Evolutionary conservation across 92 coral and sea anemone genomes (phyloP).

Genomic region (Isaurus tuberculatus): DNA sequence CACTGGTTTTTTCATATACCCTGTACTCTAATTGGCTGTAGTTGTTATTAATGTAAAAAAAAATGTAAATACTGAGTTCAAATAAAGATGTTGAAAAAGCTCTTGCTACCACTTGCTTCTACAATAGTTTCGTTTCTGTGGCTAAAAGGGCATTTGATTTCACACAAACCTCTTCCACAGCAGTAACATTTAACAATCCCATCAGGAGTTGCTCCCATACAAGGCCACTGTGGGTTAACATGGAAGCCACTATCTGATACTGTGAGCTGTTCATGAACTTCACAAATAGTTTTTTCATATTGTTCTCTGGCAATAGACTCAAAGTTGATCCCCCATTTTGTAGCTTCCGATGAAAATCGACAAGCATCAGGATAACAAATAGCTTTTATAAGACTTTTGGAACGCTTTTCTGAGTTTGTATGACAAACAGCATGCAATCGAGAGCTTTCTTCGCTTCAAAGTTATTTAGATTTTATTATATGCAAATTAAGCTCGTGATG

Average conservation of each 20-base stretch:
- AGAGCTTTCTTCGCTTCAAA: too few species aligned
- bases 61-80: too few species aligned
- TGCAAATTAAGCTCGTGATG: too few species aligned
- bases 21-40: too few species aligned
- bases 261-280: conserved; percentile 23
- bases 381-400: conserved; percentile 37
- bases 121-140: not conserved
- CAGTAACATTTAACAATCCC: conserved; percentile 37
- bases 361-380: conserved; percentile 35
- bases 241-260: conserved; percentile 40
- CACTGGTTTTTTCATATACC: too few species aligned
- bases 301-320: conserved; percentile 34
- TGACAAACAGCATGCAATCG: conserved; percentile 38
- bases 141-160: conserved; percentile 39
- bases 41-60: too few species aligned
- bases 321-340: conserved; percentile 26
- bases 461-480: too few species aligned
- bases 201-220: conserved; percentile 51
- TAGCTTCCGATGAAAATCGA: conserved; percentile 21
- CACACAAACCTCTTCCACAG: conserved; percentile 43
- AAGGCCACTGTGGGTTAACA: conserved; percentile 46
- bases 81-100: too few species aligned
- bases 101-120: conserved; percentile 26
- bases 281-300: conserved; percentile 27
- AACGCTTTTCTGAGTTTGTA: conserved; percentile 37